These are phyloP conservation scores for Clarias laeviceps DNA, from an alignment of 2,797 vertebrate species.

Conservation along the genomic window DNA sequence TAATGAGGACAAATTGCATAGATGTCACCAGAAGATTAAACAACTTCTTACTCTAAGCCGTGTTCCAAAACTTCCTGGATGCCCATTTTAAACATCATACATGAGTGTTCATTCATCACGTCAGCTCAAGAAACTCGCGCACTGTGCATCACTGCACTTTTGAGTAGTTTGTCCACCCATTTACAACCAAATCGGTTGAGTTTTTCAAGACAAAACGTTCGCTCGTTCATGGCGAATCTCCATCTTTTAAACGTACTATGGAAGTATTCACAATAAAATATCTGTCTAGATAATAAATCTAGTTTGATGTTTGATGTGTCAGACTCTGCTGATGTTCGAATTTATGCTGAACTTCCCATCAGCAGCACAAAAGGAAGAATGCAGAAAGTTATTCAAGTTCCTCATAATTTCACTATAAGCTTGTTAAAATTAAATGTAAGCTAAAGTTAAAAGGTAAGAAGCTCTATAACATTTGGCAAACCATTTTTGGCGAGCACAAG, in stretches of 20 bases:
- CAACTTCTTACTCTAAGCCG: neutral
- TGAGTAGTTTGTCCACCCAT: neutral
- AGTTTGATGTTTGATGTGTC: slow-evolving; percentile 29
- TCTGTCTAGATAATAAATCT: slow-evolving; percentile 22
- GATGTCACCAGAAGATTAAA: neutral
- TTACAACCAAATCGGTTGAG: neutral
- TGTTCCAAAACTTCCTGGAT: neutral
- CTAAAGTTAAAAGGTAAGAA: neutral
- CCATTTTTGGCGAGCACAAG: neutral
- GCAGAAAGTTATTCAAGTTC: neutral
- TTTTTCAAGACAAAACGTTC: neutral
- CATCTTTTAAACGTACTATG: neutral
- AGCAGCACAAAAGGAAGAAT: neutral
- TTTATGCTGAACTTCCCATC: neutral
- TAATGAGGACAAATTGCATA: neutral
- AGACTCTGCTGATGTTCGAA: neutral
- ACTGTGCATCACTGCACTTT: slow-evolving; percentile 7
- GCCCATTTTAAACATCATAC: neutral
- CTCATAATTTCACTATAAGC: neutral
- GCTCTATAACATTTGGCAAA: neutral
- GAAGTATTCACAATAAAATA: slow-evolving; percentile 20
- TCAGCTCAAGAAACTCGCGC: neutral
- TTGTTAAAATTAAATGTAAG: neutral
- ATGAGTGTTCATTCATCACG: neutral
- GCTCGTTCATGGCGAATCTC: neutral